These are phyloP conservation scores for Jacana jacana DNA, from an alignment of 2,113 vertebrate genomes.

Conservation along the genomic window DNA sequence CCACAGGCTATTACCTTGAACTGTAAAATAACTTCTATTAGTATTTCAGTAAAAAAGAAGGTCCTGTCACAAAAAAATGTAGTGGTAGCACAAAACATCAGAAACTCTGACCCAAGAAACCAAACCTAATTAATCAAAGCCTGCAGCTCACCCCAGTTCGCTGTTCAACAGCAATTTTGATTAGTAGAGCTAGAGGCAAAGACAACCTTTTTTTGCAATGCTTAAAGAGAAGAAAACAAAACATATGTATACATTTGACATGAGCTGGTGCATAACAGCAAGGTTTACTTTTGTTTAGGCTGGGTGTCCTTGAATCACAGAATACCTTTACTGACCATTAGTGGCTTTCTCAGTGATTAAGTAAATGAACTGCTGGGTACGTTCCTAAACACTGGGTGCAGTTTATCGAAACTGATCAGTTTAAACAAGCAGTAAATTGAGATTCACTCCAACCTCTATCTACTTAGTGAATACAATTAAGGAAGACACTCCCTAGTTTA, in stretches of 20 bases:
- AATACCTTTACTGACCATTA: constrained; percentile 13
- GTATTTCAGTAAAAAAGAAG: background rate
- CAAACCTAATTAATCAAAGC: background rate
- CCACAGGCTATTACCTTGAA: background rate
- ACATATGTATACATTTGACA: background rate
- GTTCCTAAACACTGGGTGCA: constrained; percentile 53
- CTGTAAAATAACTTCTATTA: background rate
- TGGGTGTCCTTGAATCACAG: background rate
- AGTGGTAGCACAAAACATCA: background rate
- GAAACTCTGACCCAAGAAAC: background rate
- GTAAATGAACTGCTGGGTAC: constrained; percentile 25
- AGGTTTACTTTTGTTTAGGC: background rate
- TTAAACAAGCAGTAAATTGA: constrained; percentile 78
- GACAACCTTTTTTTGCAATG: background rate
- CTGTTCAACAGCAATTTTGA: background rate
- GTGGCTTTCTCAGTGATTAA: background rate
- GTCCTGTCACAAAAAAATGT: background rate
- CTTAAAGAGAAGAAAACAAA: background rate
- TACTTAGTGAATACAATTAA: constrained; percentile 71
- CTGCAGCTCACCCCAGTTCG: background rate
- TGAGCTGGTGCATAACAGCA: background rate
- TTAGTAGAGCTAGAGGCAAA: background rate
- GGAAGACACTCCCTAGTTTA: constrained; percentile 70
- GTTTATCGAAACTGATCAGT: constrained; percentile 75
- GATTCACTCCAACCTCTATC: constrained; percentile 72